These are phyloP conservation scores for Pyrrhosoma nymphula DNA, from an alignment of 2,888 invertebrate species.

Conservation along the genomic window DNA sequence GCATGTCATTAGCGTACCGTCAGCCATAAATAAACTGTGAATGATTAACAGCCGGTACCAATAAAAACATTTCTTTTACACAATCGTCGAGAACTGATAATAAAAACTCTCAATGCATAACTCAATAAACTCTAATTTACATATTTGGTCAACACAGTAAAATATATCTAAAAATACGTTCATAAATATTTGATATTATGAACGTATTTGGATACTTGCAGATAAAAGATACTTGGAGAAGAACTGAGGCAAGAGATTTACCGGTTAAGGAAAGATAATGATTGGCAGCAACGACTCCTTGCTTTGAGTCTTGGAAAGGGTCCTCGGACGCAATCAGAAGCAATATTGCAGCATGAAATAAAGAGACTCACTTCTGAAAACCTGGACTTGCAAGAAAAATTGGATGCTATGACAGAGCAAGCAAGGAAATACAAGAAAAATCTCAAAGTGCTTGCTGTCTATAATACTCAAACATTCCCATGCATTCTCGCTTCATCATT, in stretches of 20 bases:
- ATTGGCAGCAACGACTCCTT: constrained; percentile 88
- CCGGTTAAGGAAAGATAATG: constrained; percentile 89
- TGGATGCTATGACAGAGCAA: constrained; percentile 86
- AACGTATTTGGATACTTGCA: too few species aligned
- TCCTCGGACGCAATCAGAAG: constrained; percentile 87
- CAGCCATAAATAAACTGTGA: too few species aligned
- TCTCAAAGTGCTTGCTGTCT: constrained; percentile 85
- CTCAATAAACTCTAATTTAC: not conserved
- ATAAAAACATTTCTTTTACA: too few species aligned
- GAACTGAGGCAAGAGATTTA: constrained; percentile 87
- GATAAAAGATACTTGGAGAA: constrained; percentile 83
- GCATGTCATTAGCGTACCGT: too few species aligned
- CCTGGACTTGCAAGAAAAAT: constrained; percentile 86
- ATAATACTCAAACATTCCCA: constrained; percentile 97
- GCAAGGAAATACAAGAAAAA: constrained; percentile 88
- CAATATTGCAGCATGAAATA: constrained; percentile 93
- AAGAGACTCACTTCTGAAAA: constrained; percentile 90
- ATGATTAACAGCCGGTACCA: too few species aligned
- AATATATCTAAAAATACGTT: too few species aligned
- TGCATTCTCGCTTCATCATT: constrained; percentile 89
- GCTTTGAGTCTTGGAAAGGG: constrained; percentile 82
- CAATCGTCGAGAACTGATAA: too few species aligned
- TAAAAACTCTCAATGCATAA: not conserved
- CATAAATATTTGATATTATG: too few species aligned
- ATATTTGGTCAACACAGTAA: too few species aligned